These are phyloP conservation scores for Pherbina coryleti DNA, from an alignment of 2,888 invertebrate genomes.

Conservation along the genomic window DNA sequence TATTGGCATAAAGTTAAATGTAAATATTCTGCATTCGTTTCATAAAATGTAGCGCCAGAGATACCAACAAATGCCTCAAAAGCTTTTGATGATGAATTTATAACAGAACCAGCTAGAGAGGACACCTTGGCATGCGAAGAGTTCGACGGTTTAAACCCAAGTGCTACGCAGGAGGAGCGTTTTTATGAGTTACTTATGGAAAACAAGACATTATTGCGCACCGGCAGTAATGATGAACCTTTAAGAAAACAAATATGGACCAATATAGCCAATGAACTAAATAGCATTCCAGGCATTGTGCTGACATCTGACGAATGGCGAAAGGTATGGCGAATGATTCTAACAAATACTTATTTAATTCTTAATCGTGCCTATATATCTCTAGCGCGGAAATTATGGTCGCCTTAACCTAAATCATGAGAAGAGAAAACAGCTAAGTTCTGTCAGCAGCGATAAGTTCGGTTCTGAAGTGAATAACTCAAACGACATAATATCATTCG, in stretches of 20 bases:
- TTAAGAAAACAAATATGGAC: slow-evolving; percentile 40
- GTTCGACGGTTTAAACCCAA: slow-evolving; percentile 5
- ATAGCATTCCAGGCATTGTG: slow-evolving; percentile 37
- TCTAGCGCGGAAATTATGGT: slow-evolving; percentile 34
- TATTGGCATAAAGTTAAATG: background rate
- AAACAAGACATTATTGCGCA: slow-evolving; percentile 30
- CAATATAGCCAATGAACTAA: slow-evolving; percentile 42
- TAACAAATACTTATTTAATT: background rate
- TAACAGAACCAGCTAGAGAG: background rate
- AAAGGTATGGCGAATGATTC: slow-evolving; percentile 9
- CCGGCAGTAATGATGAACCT: slow-evolving; percentile 35
- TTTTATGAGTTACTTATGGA: slow-evolving; percentile 38
- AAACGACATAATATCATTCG: background rate
- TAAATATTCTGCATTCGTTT: background rate
- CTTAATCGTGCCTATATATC: background rate
- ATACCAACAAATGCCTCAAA: background rate
- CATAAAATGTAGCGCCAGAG: background rate
- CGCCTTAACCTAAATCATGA: background rate
- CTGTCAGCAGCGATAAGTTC: background rate
- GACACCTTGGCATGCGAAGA: background rate
- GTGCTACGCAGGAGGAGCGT: slow-evolving; percentile 30
- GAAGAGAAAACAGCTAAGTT: background rate
- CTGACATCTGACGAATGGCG: slow-evolving; percentile 38
- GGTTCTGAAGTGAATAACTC: background rate
- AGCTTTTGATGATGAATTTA: background rate